These are phyloP conservation scores for Ormyrus rosae DNA, from an alignment of 2,888 invertebrate species.

Conservation along the genomic window DNA sequence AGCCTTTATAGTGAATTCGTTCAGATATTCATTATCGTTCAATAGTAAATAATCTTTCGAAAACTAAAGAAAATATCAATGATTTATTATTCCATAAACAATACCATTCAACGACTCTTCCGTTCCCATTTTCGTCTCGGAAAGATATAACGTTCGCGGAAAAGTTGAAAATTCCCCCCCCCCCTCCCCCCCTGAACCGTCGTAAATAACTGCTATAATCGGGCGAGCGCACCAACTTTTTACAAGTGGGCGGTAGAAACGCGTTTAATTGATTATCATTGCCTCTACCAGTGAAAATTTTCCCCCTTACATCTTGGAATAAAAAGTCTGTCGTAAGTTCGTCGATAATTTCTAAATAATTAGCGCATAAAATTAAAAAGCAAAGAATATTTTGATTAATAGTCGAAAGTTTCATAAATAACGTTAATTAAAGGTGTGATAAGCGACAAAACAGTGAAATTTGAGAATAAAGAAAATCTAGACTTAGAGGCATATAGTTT, in stretches of 20 bases:
- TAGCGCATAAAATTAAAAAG: slow-evolving; percentile 28
- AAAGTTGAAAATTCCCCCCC: not conserved
- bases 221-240: not conserved
- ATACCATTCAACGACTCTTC: slow-evolving; percentile 24
- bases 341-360: slow-evolving; percentile 35
- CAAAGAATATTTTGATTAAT: too few species aligned
- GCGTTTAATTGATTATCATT: slow-evolving; percentile 39
- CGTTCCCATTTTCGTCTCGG: not conserved
- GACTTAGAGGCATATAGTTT: too few species aligned
- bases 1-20: too few species aligned
- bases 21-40: too few species aligned
- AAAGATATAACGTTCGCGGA: not conserved
- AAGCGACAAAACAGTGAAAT: too few species aligned
- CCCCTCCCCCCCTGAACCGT: not conserved
- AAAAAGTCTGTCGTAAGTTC: slow-evolving; percentile 19
- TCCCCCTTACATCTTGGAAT: not conserved
- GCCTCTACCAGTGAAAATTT: not conserved
- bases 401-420: too few species aligned
- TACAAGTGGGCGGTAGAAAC: not conserved
- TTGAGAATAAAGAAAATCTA: too few species aligned
- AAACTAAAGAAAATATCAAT: not conserved
- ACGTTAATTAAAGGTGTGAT: too few species aligned
- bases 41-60: too few species aligned
- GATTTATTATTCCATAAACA: not conserved
- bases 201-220: slow-evolving; percentile 24